A percentile compares a stretch with the other conserved stretches of the same genome.
These are phyloP conservation scores for Montipora cactus DNA, from an alignment of 64 coral and sea anemone genomes.

Conservation along the genomic window DNA sequence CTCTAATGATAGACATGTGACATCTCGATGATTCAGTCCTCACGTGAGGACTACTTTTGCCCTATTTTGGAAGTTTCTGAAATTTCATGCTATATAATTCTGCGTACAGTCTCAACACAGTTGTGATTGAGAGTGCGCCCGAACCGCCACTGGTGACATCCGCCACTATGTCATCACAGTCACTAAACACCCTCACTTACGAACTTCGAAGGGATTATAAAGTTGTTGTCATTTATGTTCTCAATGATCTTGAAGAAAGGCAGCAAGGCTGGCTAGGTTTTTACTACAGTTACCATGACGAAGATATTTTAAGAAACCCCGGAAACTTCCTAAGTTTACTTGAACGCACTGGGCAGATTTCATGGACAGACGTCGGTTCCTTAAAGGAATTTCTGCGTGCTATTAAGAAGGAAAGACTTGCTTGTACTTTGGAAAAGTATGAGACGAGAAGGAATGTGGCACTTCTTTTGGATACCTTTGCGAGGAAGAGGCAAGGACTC, in stretches of 20 bases:
- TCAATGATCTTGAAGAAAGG: not conserved
- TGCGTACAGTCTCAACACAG: too few species aligned
- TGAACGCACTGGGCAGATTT: not conserved
- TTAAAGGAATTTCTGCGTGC: not conserved
- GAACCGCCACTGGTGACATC: not conserved
- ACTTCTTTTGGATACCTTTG: not conserved
- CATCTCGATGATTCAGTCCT: too few species aligned
- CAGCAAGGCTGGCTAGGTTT: too few species aligned
- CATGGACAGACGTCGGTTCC: not conserved
- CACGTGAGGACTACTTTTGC: too few species aligned
- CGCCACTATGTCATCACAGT: not conserved
- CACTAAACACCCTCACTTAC: not conserved
- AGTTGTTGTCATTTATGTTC: not conserved
- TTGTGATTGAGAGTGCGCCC: too few species aligned
- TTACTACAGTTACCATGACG: too few species aligned
- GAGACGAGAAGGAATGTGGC: not conserved
- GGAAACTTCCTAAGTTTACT: not conserved
- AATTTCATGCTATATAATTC: too few species aligned
- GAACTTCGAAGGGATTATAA: not conserved
- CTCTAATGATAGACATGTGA: too few species aligned
- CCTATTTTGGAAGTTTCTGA: too few species aligned
- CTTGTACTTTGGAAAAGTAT: not conserved
- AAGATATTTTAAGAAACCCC: accelerated
- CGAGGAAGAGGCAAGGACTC: not conserved
- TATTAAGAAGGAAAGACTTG: not conserved